Conservation (phyloP, 2,888 invertebrate species). For the Leptopterna dolabrata region DNA sequence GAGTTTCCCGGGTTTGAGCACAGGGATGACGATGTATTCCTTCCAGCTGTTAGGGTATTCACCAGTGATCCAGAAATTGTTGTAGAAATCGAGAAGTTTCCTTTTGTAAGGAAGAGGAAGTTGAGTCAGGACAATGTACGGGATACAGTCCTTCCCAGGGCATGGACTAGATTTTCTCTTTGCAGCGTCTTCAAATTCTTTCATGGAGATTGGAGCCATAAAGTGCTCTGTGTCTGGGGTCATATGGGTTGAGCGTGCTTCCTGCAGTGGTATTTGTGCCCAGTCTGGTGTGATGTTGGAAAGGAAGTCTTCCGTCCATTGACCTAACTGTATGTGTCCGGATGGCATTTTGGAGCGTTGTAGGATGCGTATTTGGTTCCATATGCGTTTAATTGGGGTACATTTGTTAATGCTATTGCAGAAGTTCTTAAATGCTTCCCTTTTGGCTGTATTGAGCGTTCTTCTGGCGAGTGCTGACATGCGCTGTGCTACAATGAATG, state of each 20-base stretch:
- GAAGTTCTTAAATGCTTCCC: background rate
- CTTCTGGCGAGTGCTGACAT: background rate
- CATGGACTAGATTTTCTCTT: background rate
- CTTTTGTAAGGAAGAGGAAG: background rate
- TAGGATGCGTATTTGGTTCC: background rate
- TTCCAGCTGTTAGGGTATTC: slow-evolving; percentile 8
- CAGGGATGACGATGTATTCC: slow-evolving; percentile 9
- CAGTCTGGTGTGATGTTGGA: background rate
- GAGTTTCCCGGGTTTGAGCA: background rate
- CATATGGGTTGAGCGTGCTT: background rate
- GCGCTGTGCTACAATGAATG: background rate
- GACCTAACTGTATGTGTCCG: background rate
- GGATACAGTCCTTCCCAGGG: slow-evolving; percentile 20
- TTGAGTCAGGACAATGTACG: background rate
- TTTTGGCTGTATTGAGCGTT: slow-evolving; percentile 3
- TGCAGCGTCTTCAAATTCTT: background rate
- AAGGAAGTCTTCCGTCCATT: slow-evolving; percentile 10
- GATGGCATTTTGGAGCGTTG: background rate
- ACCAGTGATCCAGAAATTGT: background rate
- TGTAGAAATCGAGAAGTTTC: background rate
- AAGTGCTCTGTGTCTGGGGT: background rate
- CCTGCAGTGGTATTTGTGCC: background rate
- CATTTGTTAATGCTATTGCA: background rate
- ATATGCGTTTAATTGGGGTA: background rate
- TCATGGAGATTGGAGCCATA: background rate